These are phyloP conservation scores for Gallinago undulata DNA, from an alignment of 2,113 vertebrate species.

Conservation along the genomic window DNA sequence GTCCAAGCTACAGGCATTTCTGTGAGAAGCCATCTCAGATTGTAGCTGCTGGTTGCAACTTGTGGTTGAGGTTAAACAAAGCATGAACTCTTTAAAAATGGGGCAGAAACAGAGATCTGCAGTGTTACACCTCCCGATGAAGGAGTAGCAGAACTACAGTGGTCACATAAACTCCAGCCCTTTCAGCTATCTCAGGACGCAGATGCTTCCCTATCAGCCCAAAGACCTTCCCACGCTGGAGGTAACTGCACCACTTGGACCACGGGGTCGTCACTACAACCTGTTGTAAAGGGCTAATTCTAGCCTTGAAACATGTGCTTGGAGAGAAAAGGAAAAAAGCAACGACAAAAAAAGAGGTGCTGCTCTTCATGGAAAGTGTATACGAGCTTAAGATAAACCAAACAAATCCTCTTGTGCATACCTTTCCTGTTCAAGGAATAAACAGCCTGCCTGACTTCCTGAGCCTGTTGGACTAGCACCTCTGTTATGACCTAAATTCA, in stretches of 20 bases:
- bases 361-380: neutral
- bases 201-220: neutral
- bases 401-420: neutral
- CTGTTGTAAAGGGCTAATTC: neutral
- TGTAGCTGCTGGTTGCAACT: neutral
- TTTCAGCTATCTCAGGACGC: neutral
- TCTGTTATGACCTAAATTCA: neutral
- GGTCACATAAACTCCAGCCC: neutral
- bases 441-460: neutral
- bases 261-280: neutral
- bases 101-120: neutral
- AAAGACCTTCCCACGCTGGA: neutral
- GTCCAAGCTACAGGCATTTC: rapidly evolving
- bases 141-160: neutral
- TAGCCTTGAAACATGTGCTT: neutral
- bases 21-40: neutral
- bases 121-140: neutral
- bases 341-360: neutral
- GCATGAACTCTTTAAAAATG: neutral
- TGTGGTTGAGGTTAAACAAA: neutral
- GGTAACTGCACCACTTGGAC: neutral
- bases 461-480: neutral
- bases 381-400: neutral
- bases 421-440: neutral
- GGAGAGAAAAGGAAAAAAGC: rapidly evolving